phyloP scores from a whole-genome alignment of 1,140 invertebrate species.

The Bactericera cockerelli region DNA sequence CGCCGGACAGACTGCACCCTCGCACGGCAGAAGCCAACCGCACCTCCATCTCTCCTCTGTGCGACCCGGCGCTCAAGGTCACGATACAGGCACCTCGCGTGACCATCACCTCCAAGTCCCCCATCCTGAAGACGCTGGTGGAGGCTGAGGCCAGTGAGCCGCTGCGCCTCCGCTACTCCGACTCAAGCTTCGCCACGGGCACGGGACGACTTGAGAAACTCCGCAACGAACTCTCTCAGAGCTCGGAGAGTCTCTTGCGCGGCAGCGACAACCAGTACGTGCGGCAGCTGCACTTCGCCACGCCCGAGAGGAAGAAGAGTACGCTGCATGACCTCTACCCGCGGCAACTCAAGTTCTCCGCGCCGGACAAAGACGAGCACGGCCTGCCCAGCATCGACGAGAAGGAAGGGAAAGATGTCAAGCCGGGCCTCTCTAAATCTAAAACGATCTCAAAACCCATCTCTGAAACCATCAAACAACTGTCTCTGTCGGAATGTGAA shows the following conservation, averaged over 20 bases:
- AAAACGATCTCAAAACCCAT: neutral
- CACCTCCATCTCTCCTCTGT: conserved; percentile 39
- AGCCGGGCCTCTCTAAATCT: neutral
- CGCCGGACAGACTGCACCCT: conserved; percentile 63
- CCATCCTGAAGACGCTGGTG: conserved; percentile 28
- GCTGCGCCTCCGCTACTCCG: neutral
- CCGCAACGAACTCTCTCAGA: neutral
- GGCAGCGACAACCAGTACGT: neutral
- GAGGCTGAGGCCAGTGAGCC: conserved; percentile 12
- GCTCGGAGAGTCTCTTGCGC: neutral
- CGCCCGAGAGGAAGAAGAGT: conserved; percentile 1
- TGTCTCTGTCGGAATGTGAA: neutral
- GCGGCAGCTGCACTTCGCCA: neutral
- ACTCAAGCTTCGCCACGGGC: neutral
- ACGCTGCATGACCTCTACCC: neutral
- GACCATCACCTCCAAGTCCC: conserved; percentile 31
- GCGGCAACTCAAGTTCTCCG: neutral
- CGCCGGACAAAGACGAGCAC: neutral
- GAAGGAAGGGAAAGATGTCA: neutral
- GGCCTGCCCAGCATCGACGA: neutral
- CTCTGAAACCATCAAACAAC: conserved; percentile 2
- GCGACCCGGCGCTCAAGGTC: conserved; percentile 33
- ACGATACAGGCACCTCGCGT: conserved; percentile 30
- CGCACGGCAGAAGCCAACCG: conserved; percentile 36
- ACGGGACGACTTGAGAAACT: neutral